A percentile compares a stretch with the other conserved stretches of the same genome.
Conservation (phyloP, 2,113 vertebrate species). For the Trachemys scripta region DNA sequence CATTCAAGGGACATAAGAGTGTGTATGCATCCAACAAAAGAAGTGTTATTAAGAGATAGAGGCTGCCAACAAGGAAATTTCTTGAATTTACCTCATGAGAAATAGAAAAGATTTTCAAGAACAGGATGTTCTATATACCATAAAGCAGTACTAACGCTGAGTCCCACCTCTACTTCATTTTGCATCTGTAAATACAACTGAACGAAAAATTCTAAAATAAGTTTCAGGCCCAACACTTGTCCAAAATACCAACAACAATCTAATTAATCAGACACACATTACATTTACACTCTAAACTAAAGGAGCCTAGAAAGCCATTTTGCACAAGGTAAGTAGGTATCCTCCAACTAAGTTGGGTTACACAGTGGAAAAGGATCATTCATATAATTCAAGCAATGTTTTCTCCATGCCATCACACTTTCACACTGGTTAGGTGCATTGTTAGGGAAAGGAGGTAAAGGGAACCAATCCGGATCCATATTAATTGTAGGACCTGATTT, state of each 20-base stretch:
- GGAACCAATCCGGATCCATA: neutral
- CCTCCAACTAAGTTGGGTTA: neutral
- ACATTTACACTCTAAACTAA: neutral
- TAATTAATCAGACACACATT: neutral
- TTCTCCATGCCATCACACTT: neutral
- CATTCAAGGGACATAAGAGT: neutral
- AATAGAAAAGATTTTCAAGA: neutral
- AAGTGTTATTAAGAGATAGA: neutral
- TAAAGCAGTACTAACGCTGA: neutral
- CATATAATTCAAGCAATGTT: neutral
- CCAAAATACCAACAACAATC: neutral
- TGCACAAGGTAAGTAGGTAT: neutral
- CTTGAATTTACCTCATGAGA: neutral
- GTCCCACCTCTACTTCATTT: neutral
- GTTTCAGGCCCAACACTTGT: neutral
- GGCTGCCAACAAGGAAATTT: neutral
- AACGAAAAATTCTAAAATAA: neutral
- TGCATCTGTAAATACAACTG: neutral
- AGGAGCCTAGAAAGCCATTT: neutral
- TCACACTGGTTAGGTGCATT: neutral
- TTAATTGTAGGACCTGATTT: neutral
- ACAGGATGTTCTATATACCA: neutral
- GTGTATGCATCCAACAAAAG: constrained; percentile 45
- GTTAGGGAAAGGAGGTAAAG: neutral
- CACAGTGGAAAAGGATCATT: neutral